Evolutionary conservation across 2,888 invertebrate genomes (phyloP).

Genomic region (Eustalomyia histrio): DNA sequence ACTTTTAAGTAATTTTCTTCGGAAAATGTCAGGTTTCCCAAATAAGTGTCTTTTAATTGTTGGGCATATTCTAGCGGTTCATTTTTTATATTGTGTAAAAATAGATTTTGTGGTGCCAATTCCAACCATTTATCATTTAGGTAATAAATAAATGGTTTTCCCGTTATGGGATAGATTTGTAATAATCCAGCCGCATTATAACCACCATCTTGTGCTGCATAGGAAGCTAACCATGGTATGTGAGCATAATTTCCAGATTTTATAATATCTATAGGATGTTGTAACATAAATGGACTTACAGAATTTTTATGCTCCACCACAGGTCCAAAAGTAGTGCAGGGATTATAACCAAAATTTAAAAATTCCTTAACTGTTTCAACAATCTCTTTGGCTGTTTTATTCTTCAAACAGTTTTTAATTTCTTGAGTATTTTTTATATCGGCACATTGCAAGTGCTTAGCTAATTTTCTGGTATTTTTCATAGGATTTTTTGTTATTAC

Average conservation of each 20-base stretch:
- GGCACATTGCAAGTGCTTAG: constrained; percentile 57
- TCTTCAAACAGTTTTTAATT: constrained; percentile 84
- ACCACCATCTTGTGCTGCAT: constrained; percentile 85
- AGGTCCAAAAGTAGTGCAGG: constrained; percentile 86
- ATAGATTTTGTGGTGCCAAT: constrained; percentile 59
- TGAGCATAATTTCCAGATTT: constrained; percentile 81
- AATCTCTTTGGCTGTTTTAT: constrained; percentile 82
- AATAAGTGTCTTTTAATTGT: constrained; percentile 47
- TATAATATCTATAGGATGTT: constrained; percentile 82
- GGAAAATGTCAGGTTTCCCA: constrained; percentile 80
- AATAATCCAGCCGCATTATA: constrained; percentile 82
- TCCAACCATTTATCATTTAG: constrained; percentile 81
- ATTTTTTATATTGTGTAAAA: constrained; percentile 50
- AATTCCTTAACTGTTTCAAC: constrained; percentile 79
- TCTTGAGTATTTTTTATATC: constrained; percentile 71
- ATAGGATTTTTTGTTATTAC: constrained; percentile 47
- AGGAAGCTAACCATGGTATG: constrained; percentile 85
- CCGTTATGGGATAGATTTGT: constrained; percentile 70
- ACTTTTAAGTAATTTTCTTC: constrained; percentile 77
- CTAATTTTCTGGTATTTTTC: constrained; percentile 48
- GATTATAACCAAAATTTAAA: constrained; percentile 82
- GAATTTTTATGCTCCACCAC: constrained; percentile 82
- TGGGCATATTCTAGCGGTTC: constrained; percentile 43
- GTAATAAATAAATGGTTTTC: constrained; percentile 76
- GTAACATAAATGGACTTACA: constrained; percentile 81